Evolutionary conservation across 1,140 invertebrate genomes (phyloP).

Genomic region (Cyrtorhinus lividipennis): DNA sequence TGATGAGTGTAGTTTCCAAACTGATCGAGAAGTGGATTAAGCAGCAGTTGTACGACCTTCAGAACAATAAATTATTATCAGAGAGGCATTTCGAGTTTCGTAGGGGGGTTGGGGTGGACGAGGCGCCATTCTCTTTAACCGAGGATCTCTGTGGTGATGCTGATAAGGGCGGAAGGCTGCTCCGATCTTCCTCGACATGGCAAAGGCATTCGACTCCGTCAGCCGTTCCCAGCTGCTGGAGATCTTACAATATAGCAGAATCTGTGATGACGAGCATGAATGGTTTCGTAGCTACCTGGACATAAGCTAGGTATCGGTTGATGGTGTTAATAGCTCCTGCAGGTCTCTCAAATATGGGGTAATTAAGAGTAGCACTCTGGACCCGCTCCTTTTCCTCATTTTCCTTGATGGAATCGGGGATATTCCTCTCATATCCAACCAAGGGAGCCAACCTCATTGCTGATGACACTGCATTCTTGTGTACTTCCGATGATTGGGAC

Average conservation of each 20-base stretch:
- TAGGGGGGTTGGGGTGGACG: not conserved
- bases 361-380: not conserved
- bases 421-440: not conserved
- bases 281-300: not conserved
- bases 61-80: not conserved
- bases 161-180: not conserved
- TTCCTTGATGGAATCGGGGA: not conserved
- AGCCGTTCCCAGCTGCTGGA: not conserved
- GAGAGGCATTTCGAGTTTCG: not conserved
- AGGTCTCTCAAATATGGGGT: not conserved
- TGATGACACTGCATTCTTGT: not conserved
- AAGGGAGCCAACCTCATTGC: not conserved
- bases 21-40: not conserved
- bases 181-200: not conserved
- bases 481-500: not conserved
- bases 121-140: not conserved
- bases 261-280: not conserved
- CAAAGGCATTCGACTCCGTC: not conserved
- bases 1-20: not conserved
- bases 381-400: not conserved
- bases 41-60: not conserved
- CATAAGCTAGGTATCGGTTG: not conserved
- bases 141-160: not conserved
- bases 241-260: not conserved
- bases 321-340: not conserved